A percentile compares a stretch with the other conserved stretches of the same genome.
These are phyloP conservation scores for Rhinoraja longicauda DNA, from an alignment of 2,797 vertebrate genomes.

Conservation along the genomic window DNA sequence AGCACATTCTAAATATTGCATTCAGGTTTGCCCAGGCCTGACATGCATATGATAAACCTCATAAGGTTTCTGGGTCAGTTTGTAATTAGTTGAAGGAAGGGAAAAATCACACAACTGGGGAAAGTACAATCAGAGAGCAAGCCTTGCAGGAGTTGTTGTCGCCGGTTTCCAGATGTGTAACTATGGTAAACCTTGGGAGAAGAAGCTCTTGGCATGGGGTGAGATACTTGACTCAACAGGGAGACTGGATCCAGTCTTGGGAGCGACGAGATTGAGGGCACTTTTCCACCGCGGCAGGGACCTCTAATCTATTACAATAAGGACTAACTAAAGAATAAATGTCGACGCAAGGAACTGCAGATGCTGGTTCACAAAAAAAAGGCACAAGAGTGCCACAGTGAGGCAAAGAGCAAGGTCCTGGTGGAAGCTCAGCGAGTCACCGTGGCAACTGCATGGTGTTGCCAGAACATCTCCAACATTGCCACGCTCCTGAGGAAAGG, in stretches of 20 bases:
- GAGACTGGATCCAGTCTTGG: not conserved
- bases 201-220: constrained; percentile 3
- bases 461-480: not conserved
- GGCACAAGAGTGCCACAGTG: not conserved
- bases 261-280: not conserved
- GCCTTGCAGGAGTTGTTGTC: not conserved
- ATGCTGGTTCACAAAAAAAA: no score
- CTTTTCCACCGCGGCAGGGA: not conserved
- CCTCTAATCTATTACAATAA: no score
- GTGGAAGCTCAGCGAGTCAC: not conserved
- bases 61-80: not conserved
- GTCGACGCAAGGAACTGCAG: no score
- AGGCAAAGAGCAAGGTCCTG: not conserved
- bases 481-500: not conserved
- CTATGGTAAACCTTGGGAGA: not conserved
- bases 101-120: not conserved
- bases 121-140: not conserved
- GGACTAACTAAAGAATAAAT: no score
- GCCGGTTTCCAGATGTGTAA: not conserved
- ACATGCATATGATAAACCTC: not conserved
- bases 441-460: not conserved
- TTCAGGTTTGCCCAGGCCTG: not conserved
- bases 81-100: not conserved
- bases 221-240: not conserved
- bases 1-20: constrained; percentile 6